A percentile compares a stretch with the other conserved stretches of the same genome.
These are phyloP conservation scores for Leptestheria dahalacensis DNA, from an alignment of 1,140 invertebrate species.

Conservation along the genomic window DNA sequence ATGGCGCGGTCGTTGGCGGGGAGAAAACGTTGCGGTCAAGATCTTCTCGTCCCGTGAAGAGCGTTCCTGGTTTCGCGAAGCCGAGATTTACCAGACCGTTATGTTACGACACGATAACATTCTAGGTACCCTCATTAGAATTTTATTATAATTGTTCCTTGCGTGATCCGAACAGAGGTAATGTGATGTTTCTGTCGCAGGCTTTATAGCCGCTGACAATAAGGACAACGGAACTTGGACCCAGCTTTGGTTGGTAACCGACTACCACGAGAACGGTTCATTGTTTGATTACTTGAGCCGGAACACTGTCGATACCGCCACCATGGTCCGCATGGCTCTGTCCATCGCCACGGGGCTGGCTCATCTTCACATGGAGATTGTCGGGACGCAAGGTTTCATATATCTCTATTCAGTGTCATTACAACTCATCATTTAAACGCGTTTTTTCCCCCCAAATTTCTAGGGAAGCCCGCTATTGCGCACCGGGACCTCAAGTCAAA, in stretches of 20 bases:
- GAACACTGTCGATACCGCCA: conserved; percentile 56
- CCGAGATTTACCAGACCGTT: conserved; percentile 90
- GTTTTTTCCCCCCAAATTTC: conserved; percentile 8
- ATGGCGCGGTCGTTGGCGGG: conserved; percentile 76
- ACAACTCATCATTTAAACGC: not conserved
- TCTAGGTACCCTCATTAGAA: conserved; percentile 81
- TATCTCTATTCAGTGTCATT: not conserved
- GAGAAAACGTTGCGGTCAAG: conserved; percentile 90
- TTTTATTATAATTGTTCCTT: too few relatives aligned
- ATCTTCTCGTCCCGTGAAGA: conserved; percentile 89
- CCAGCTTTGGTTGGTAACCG: conserved; percentile 84
- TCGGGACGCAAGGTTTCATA: conserved; percentile 53
- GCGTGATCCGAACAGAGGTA: too few relatives aligned
- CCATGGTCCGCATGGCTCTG: conserved; percentile 75
- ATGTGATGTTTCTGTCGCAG: too few relatives aligned
- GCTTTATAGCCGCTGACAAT: not conserved
- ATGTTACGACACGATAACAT: conserved; percentile 91
- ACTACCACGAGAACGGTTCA: conserved; percentile 87
- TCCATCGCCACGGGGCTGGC: conserved; percentile 85
- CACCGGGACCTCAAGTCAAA: conserved; percentile 92
- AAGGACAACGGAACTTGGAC: conserved; percentile 80
- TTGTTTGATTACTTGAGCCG: conserved; percentile 81
- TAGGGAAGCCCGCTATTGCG: conserved; percentile 89
- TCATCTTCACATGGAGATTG: conserved; percentile 86
- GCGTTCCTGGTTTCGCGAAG: conserved; percentile 86